Base-by-base conservation (phyloP, 2,797 vertebrate species). In the Rallus crepitans region DNA sequence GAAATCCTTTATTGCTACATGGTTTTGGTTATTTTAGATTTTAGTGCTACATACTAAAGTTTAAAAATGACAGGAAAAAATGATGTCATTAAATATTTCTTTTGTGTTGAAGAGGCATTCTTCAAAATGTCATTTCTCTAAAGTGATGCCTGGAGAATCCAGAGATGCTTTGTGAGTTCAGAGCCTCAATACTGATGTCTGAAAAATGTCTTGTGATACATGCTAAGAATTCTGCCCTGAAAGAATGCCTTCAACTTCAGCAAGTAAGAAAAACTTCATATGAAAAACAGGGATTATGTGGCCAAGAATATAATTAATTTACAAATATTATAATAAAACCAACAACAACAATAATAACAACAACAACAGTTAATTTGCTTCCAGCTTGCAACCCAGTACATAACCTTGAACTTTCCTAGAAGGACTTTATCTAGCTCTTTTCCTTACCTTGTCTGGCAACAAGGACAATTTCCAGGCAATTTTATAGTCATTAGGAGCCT, bases 1-100 rank as follows among this genome's bases (percentile, higher is more conserved):
- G 81, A 92, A 95, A 94, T 82, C 71, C 78, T 82, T 87, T 85
- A 73, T 90, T 92, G 60, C 82, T 59, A 31, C 63, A 23, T 12
- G 4, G 1, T 63, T 83, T 70, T 31, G 70, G 68, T 50, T 63
- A 39, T 79, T 85, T 87, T 56, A 50, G 59, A 31, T 65, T 40
- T 76, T 78, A 79, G 25, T 94, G 83, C 24, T 63, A 63, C 40
- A 72, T 14, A 21, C 15, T 45, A 25, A 77, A 42, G 55, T 55
- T 79, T 76, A 4, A 76, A 82, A 72, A 59, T 19, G 19, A 61
- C 28, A 87, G 57, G 52, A 39, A 39, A 63, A 82, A 27, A 39
- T 56, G 77, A 85, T 14, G 48, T 40, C 68, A 79, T 31, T 48
- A 89, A 87, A 82, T 56, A 21, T 63, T 9, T 93, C 55, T 73